Conservation (phyloP, 2,888 invertebrate species). For the Odontomyia ornata region DNA sequence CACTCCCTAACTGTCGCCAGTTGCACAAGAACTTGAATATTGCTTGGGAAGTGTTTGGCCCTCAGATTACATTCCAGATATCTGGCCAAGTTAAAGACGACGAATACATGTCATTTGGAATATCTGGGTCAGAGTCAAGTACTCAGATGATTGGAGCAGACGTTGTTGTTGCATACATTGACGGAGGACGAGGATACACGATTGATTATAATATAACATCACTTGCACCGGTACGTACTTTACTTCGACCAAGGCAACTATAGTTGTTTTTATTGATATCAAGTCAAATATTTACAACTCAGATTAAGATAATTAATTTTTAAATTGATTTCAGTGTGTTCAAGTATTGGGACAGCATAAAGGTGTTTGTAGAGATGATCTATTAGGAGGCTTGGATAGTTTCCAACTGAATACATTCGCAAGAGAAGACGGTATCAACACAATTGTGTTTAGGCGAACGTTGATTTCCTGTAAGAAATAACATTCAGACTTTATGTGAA, state of each 20-base stretch:
- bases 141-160: constrained; percentile 88
- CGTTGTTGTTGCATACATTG: constrained; percentile 80
- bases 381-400: constrained; percentile 83
- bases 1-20: constrained; percentile 84
- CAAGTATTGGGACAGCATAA: constrained; percentile 85
- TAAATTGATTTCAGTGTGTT: constrained; percentile 71
- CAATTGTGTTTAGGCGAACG: constrained; percentile 79
- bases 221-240: constrained; percentile 74
- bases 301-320: not conserved
- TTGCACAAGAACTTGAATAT: constrained; percentile 85
- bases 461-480: constrained; percentile 75
- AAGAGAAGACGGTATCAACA: constrained; percentile 78
- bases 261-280: too few species aligned
- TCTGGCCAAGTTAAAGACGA: constrained; percentile 76
- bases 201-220: constrained; percentile 88
- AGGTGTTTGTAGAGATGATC: constrained; percentile 86
- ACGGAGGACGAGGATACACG: constrained; percentile 76
- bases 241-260: too few species aligned
- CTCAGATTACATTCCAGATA: constrained; percentile 84
- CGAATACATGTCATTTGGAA: constrained; percentile 90
- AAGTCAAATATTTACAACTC: too few species aligned
- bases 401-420: constrained; percentile 81
- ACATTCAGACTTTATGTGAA: not conserved
- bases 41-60: constrained; percentile 91
- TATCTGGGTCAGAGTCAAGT: constrained; percentile 76